Base-by-base conservation (phyloP, 1,140 invertebrate genomes). In the Holcopasites calliopsidis region DNA sequence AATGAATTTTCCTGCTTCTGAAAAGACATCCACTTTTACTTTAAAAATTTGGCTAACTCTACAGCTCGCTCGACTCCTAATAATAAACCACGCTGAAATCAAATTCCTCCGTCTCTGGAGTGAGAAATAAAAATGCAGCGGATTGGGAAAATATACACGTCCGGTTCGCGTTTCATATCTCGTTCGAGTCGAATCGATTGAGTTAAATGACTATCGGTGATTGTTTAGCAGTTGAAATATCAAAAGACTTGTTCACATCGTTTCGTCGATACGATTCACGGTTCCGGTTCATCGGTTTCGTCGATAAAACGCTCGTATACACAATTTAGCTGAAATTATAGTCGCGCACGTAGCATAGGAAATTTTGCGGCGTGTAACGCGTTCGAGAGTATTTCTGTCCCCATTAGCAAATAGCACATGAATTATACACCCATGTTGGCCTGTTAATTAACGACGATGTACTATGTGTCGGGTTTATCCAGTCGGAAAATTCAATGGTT, bases 321-420 rank as follows among this genome's bases (percentile, higher is more conserved):
- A 8, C 26, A 38, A 1, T 21, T 33, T 38, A n/a, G n/a, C n/a
- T n/a, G n/a, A n/a, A n/a, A n/a, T 64, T 44, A 44, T 52, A 18
- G n/a, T 3, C 8, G 2, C 3, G n/a, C 18, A 23, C 13, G 26
- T 18, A 3, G 13, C 47, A 2, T 44, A 44, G 61, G 47, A 76
- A 79, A 79, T 78, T 79, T 62, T 55, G 64, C 35, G 35, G 64
- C 26, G 35, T 47, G 10, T 23, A 64, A 13, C 16, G 1, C n/a
- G 28, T 31, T 55, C 54, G 47, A 69, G 57, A 47, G 54, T 60
- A 68, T 60, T 75, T 68, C 72, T 79, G 72, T 72, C 54, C 72
- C 57, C 57, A 57, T 72, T 77, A 77, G 75, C 57, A 77, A 78
- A 75, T 78, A 75, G 72, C 71, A 76, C 72, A 79, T 69, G 72